Base-by-base conservation (phyloP, 2,113 vertebrate genomes). In the Calyptommatus sinebrachiatus region DNA sequence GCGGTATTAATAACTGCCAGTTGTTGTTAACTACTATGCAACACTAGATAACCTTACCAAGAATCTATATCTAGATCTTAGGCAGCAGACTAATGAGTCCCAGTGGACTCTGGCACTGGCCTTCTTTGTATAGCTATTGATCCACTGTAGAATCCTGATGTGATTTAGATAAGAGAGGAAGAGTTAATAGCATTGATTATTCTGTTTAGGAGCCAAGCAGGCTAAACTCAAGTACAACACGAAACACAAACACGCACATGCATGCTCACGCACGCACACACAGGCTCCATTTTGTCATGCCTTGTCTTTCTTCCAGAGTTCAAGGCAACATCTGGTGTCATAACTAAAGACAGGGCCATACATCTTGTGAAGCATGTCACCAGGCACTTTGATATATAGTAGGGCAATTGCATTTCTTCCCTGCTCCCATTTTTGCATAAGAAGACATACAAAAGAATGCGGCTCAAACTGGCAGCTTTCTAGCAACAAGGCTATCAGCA, bases 171-270 rank as follows among this genome's bases (percentile, higher is more conserved):
- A 94, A 94, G 92, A 75, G 91, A 94, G 92, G 93, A 92, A 94
- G 91, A 95, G 94, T 94, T 96, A 95, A 96, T 94, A 91, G 89
- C 90, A 96, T 95, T 94, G 95, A 96, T 96, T 95, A 95, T 95
- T 96, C 94, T 93, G 94, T 95, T 95, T 95, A 93, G 92, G 89
- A 95, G 90, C 89, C 91, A 87, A 89, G 88, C 92, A 92, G 89
- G 90, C 87, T 90, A 94, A 94, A 93, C 90, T 92, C 91, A 87
- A 91, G 90, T 91, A 92, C 88, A 92, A 93, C 83, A 89, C 80
- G 86, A 50, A 57, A 21, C 16, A 53, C 46, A 68, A 22, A 57
- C 65, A 69, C 65, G 53, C 45, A n/a, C 22, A 28, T 63, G 90
- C 86, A 84, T 84, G 83, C 67, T 22, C 14, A 31, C 50, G 61